phyloP scores from a whole-genome alignment of 2,888 invertebrate species.

The Argyresthia albistria region DNA sequence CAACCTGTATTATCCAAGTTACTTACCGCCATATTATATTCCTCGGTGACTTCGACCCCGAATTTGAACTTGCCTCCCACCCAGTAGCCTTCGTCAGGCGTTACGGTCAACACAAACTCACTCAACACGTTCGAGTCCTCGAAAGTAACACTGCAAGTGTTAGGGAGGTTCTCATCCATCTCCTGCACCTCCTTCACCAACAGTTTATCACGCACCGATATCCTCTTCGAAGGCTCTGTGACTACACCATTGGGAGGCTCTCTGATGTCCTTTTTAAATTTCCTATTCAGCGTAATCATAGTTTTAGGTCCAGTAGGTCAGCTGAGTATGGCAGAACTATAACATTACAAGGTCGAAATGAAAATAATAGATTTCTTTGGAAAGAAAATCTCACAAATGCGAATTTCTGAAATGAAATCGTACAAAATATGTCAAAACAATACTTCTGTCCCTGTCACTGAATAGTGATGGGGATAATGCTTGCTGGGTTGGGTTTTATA shows the following conservation, averaged over 20 bases:
- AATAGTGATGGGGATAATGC: too few relatives aligned
- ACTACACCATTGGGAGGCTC: conserved; percentile 48
- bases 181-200: conserved; percentile 88
- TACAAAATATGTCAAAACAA: too few relatives aligned
- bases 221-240: conserved; percentile 64
- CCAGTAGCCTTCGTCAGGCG: conserved; percentile 93
- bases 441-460: too few relatives aligned
- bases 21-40: conserved; percentile 96
- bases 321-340: not conserved
- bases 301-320: conserved; percentile 14
- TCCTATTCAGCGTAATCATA: conserved; percentile 83
- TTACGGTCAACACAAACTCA: conserved; percentile 83
- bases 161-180: conserved; percentile 88
- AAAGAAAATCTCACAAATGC: not conserved
- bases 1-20: too few relatives aligned
- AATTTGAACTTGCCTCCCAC: conserved; percentile 90
- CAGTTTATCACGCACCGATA: conserved; percentile 84
- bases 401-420: not conserved
- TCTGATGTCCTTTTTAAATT: conserved; percentile 76
- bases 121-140: conserved; percentile 87
- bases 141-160: conserved; percentile 84
- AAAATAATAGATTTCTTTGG: too few relatives aligned
- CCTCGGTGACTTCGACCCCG: conserved; percentile 89
- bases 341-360: not conserved
- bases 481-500: too few relatives aligned